These are phyloP conservation scores for Diogma glabrata DNA, from an alignment of 2,888 invertebrate species.

Conservation along the genomic window DNA sequence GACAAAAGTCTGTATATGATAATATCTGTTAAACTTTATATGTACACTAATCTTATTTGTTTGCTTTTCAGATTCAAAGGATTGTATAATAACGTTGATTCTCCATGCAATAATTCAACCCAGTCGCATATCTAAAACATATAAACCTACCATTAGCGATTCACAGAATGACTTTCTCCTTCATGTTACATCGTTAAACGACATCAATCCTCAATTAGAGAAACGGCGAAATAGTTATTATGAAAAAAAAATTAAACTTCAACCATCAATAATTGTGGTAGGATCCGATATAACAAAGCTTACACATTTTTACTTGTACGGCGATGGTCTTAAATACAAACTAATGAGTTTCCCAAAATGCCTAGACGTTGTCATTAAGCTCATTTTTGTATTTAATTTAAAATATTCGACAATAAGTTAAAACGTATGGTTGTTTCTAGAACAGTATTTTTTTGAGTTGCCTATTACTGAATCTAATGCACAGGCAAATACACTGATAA, in stretches of 20 bases:
- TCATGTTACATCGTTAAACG: not conserved
- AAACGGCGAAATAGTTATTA: not conserved
- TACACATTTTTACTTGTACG: not conserved
- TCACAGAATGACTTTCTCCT: not conserved
- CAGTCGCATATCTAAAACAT: not conserved
- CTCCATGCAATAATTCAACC: not conserved
- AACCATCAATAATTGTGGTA: not conserved
- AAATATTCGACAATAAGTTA: not conserved
- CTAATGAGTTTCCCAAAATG: not conserved
- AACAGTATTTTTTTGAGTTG: too few relatives aligned
- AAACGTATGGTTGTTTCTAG: not conserved
- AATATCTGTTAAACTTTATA: too few relatives aligned
- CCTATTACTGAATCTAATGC: not conserved
- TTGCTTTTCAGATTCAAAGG: not conserved
- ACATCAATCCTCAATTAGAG: not conserved
- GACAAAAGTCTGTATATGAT: too few relatives aligned
- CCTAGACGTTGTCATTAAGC: not conserved
- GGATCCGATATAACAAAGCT: not conserved
- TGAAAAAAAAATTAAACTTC: not conserved
- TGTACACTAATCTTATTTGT: too few relatives aligned
- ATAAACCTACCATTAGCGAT: not conserved
- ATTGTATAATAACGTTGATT: not conserved
- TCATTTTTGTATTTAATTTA: constrained; percentile 6
- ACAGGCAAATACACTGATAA: not conserved
- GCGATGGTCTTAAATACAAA: not conserved